A percentile compares a stretch with the other conserved stretches of the same genome.
Evolutionary conservation across 2,113 vertebrate genomes (phyloP).

Genomic region (Ceuthmochares aereus): DNA sequence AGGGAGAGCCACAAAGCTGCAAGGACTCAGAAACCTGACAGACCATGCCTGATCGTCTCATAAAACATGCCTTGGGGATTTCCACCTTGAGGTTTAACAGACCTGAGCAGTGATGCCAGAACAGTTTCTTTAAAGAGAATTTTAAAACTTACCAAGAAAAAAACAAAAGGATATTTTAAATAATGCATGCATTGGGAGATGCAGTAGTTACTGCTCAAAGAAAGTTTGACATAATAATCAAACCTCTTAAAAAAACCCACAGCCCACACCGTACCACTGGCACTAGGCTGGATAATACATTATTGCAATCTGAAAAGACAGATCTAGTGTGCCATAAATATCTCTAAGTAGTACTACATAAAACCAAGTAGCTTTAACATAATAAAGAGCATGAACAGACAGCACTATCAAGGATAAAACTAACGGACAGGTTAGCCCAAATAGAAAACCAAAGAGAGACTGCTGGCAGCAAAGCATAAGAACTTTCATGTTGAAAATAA

Average conservation of each 20-base stretch:
- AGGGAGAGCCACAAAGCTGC: background rate
- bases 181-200: background rate
- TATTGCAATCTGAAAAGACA: background rate
- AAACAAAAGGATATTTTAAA: background rate
- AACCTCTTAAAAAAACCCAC: background rate
- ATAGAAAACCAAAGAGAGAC: background rate
- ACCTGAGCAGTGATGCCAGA: background rate
- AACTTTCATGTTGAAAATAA: background rate
- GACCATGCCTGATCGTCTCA: background rate
- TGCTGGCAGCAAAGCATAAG: background rate
- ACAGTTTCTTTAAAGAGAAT: background rate
- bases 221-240: background rate
- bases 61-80: background rate
- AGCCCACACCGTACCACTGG: background rate
- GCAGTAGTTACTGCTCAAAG: background rate
- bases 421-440: background rate
- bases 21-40: slow-evolving; percentile 26
- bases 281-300: background rate
- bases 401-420: background rate
- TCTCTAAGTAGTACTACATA: background rate
- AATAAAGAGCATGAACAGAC: background rate
- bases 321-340: background rate
- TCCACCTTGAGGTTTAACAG: slow-evolving; percentile 35
- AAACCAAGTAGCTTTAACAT: background rate
- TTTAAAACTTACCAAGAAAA: background rate